Percentiles rank a stretch among this genome's conserved stretches.
Conservation (phyloP, 2,888 invertebrate genomes). For the Euplexia lucipara region DNA sequence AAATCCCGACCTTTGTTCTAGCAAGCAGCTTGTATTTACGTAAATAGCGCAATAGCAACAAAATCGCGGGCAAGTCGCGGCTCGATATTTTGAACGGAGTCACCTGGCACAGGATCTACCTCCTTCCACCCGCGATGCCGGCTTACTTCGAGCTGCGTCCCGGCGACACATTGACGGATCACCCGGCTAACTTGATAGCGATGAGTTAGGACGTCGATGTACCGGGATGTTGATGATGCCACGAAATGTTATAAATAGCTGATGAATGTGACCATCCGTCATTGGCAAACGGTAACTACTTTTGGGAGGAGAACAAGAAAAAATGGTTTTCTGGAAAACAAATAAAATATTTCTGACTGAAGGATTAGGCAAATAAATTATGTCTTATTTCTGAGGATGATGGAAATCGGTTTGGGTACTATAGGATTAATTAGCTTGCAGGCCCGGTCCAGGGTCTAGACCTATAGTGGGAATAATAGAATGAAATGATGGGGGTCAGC, state of each 20-base stretch:
- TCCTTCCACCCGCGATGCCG: slow-evolving; percentile 29
- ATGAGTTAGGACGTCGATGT: slow-evolving; percentile 15
- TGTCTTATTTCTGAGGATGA: too few relatives aligned
- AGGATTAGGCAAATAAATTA: too few relatives aligned
- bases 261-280: neutral
- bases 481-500: too few relatives aligned
- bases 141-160: slow-evolving; percentile 42
- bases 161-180: slow-evolving; percentile 59
- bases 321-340: too few relatives aligned
- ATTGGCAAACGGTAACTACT: neutral
- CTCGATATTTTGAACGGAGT: slow-evolving; percentile 48
- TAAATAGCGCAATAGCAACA: slow-evolving; percentile 32
- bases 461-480: too few relatives aligned
- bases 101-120: slow-evolving; percentile 43
- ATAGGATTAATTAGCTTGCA: too few relatives aligned
- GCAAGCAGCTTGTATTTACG: slow-evolving; percentile 37
- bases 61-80: slow-evolving; percentile 32
- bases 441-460: too few relatives aligned
- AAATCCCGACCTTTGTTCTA: slow-evolving; percentile 13
- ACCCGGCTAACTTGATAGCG: slow-evolving; percentile 28
- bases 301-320: neutral
- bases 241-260: neutral
- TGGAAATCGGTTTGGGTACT: too few relatives aligned
- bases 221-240: slow-evolving; percentile 2
- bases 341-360: too few relatives aligned